These are phyloP conservation scores for Atopsyche davidsoni DNA, from an alignment of 1,140 invertebrate species.

Conservation along the genomic window DNA sequence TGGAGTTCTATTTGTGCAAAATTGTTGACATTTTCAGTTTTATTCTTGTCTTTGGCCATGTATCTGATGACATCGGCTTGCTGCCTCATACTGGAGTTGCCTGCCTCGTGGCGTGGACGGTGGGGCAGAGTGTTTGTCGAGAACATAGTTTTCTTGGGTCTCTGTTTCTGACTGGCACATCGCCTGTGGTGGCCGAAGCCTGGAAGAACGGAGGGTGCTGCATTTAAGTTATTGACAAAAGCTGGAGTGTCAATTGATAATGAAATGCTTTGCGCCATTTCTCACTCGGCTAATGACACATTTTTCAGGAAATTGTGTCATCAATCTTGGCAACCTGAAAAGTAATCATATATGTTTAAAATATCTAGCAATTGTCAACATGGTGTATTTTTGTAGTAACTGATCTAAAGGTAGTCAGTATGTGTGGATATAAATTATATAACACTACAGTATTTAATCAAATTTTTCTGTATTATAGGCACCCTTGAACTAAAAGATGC, in stretches of 20 bases:
- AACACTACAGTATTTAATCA: too few relatives aligned
- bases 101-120: slow-evolving; percentile 12
- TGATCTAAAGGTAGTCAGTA: too few relatives aligned
- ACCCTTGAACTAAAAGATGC: too few relatives aligned
- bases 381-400: too few relatives aligned
- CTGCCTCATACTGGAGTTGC: slow-evolving; percentile 23
- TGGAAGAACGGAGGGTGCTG: slow-evolving; percentile 14
- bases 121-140: slow-evolving; percentile 26
- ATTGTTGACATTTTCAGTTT: slow-evolving; percentile 8
- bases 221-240: slow-evolving; percentile 9
- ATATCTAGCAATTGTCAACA: too few relatives aligned
- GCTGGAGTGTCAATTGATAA: slow-evolving; percentile 8
- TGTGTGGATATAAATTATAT: too few relatives aligned
- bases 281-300: neutral
- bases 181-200: slow-evolving; percentile 17
- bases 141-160: slow-evolving; percentile 20
- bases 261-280: slow-evolving; percentile 20
- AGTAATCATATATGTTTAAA: too few relatives aligned
- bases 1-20: slow-evolving; percentile 12
- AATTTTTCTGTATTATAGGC: too few relatives aligned
- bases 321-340: slow-evolving; percentile 10
- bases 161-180: slow-evolving; percentile 24
- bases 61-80: slow-evolving; percentile 29
- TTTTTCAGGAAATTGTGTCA: slow-evolving; percentile 6
- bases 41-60: slow-evolving; percentile 14